Evolutionary conservation across 2,888 invertebrate species (phyloP), one percentile per base, ranked within the genome.

Genomic region (Mimachlamys varia): DNA sequence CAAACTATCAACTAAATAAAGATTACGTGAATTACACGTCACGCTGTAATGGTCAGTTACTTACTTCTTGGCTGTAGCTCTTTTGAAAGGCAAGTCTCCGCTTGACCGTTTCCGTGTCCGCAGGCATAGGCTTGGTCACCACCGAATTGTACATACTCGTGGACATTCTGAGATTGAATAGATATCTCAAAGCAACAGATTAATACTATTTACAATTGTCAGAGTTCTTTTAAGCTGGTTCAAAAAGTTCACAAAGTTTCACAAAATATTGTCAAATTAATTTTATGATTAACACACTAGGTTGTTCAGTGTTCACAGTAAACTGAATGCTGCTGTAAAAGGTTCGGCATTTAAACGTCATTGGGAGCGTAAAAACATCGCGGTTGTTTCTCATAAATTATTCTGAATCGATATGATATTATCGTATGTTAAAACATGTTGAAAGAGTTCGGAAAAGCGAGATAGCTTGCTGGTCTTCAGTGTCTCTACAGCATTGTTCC

Each of bases 61-160:
- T 92, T 92, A 96, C 96, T 95, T 96, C 96, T 89, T 95, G 95
- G 88, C 96, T 96, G 93, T 95, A 96, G 89, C 96, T 95, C 92
- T 96, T 96, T 92, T 95, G 96, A 91, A 96, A 96, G 7, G 96
- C 96, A 38, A 96, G 92, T 27, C 96, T 92, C 49, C 96, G 92
- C 89, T 95, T 94, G 0, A 94, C 95, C 0, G 95, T 94, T 22
- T 95, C 95, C 7, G 93, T 90, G 55, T 95, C 95, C 0, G 93
- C 89, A 0, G 92, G 90, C 89, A 92, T 92, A 13, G 87, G 38
- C 17, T 53, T 49, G 33, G 87, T 33, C 27, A 90, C 90, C 27
- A 90, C 90, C 87, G 88, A 44, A n/a, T 58, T 44, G 33, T 89
- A 90, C 90, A 90, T 87, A 17, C 44, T 58, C 55, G 38, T 89